Conservation (phyloP, 30 jellyfish, hydroid and myxozoan species). For the Chrysaora quinquecirrha region DNA sequence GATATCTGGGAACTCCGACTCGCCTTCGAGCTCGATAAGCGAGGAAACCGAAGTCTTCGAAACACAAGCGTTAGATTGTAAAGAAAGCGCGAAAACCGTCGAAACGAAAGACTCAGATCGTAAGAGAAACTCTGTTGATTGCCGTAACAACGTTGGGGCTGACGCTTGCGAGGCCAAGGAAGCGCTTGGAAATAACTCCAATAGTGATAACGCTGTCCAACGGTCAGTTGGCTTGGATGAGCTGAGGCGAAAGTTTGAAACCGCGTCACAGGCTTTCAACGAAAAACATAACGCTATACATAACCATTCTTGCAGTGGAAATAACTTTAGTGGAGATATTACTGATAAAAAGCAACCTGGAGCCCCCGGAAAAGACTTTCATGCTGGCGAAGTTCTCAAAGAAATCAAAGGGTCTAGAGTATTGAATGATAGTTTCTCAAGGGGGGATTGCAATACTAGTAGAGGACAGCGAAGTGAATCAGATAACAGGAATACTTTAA, state of each 20-base stretch:
- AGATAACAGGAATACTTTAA: no score
- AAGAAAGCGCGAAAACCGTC: neutral
- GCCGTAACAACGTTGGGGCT: neutral
- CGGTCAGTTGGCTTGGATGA: constrained; percentile 1
- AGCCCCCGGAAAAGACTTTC: no score
- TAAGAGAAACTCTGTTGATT: neutral
- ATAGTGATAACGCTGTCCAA: no score
- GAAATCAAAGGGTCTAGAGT: no score
- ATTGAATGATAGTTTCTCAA: no score
- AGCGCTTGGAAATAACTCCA: no score
- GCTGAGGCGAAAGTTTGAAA: constrained; percentile 35
- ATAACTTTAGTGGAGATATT: constrained; percentile 9
- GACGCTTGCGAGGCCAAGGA: neutral
- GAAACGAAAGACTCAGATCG: neutral
- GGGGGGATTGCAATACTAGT: no score
- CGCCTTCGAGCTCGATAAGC: constrained; percentile 29
- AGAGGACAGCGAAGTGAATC: no score
- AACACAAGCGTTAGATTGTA: neutral
- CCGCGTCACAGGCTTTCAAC: constrained; percentile 8
- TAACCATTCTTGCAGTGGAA: neutral
- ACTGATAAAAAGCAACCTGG: no score
- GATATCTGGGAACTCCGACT: constrained; percentile 14
- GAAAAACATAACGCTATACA: neutral
- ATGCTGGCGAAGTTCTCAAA: no score
- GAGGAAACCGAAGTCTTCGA: neutral